These are phyloP conservation scores for Cygnus olor DNA, from an alignment of 2,797 vertebrate genomes.

Conservation along the genomic window DNA sequence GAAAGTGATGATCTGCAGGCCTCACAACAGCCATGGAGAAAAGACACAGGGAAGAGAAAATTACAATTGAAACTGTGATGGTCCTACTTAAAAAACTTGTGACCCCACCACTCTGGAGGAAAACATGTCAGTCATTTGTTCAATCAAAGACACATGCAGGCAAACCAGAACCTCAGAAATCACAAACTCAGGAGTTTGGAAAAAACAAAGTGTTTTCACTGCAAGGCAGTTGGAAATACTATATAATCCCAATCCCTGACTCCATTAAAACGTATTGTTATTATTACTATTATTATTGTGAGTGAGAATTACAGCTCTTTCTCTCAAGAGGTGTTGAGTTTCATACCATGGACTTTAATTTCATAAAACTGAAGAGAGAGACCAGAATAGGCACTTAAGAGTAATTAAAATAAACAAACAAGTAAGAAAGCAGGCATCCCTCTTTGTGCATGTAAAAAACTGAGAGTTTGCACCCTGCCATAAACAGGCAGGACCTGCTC, in stretches of 20 bases:
- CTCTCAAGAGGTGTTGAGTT: neutral
- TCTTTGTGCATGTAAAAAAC: neutral
- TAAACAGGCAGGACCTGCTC: constrained; percentile 28
- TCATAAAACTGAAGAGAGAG: constrained; percentile 7
- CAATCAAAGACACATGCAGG: neutral
- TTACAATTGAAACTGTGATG: neutral
- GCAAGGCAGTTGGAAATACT: neutral
- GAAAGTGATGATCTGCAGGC: neutral
- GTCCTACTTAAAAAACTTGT: neutral
- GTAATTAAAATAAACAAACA: constrained; percentile 20
- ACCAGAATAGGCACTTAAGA: neutral
- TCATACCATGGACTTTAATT: neutral
- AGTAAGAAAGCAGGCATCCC: neutral
- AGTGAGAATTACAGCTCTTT: neutral
- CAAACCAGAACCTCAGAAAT: neutral
- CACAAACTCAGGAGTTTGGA: neutral
- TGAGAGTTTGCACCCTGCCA: neutral
- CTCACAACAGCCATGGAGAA: neutral
- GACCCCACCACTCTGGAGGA: neutral
- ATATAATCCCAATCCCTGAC: neutral
- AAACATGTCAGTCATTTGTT: neutral
- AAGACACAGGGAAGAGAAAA: neutral
- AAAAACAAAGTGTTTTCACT: neutral
- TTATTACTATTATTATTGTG: neutral
- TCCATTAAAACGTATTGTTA: neutral